These are phyloP conservation scores for Seladonia tumulorum DNA, from an alignment of 2,888 invertebrate genomes.

Conservation along the genomic window DNA sequence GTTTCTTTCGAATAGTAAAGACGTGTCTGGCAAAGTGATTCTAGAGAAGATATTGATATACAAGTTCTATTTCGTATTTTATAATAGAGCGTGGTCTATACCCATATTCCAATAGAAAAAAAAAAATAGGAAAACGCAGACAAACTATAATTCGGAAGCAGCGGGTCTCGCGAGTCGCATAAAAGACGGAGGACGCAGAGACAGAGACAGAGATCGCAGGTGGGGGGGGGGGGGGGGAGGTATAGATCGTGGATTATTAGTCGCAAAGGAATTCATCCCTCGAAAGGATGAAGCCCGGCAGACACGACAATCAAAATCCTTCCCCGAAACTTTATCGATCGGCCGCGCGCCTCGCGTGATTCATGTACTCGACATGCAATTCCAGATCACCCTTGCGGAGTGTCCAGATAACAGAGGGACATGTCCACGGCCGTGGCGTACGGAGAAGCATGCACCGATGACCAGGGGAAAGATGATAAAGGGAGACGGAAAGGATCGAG, in stretches of 20 bases:
- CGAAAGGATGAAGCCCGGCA: constrained; percentile 19
- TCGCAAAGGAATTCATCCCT: constrained; percentile 25
- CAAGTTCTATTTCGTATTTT: too few species aligned
- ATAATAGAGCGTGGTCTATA: too few species aligned
- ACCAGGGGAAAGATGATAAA: constrained; percentile 47
- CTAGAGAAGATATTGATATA: too few species aligned
- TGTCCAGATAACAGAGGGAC: constrained; percentile 68
- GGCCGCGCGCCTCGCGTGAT: constrained; percentile 46
- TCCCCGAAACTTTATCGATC: constrained; percentile 60
- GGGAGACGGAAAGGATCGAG: constrained; percentile 41
- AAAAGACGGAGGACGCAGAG: not conserved
- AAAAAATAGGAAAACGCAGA: not conserved
- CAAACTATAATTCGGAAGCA: not conserved
- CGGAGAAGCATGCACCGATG: constrained; percentile 57
- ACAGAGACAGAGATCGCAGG: not conserved
- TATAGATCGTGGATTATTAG: constrained; percentile 17
- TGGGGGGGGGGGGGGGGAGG: too few species aligned
- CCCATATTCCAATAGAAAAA: too few species aligned
- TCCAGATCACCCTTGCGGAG: constrained; percentile 64
- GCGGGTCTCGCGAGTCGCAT: not conserved
- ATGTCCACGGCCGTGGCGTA: constrained; percentile 59
- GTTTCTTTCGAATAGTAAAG: too few species aligned
- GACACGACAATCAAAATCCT: constrained; percentile 54
- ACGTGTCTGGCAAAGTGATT: too few species aligned
- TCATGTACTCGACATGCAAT: constrained; percentile 66